Percentiles rank a stretch among this genome's conserved stretches.
These are phyloP conservation scores for Helostoma temminkii DNA, from an alignment of 2,797 vertebrate genomes.

Conservation along the genomic window DNA sequence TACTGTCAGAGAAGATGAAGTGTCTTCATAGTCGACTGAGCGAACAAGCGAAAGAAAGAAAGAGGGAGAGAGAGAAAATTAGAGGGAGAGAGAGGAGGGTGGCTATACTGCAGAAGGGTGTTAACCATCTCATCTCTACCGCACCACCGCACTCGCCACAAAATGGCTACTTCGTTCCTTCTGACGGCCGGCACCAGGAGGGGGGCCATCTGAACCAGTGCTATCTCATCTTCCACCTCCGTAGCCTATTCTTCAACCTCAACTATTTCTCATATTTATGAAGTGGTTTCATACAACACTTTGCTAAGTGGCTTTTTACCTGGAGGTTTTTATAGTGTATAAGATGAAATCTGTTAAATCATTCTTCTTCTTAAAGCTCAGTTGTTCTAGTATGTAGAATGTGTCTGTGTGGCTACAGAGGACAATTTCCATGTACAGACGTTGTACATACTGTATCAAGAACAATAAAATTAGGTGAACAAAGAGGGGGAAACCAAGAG, in stretches of 20 bases:
- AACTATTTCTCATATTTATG: constrained; percentile 77
- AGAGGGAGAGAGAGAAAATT: constrained; percentile 74
- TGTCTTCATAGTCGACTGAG: constrained; percentile 94
- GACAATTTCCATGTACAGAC: constrained; percentile 16
- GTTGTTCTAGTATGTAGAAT: constrained; percentile 61
- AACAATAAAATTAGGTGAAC: constrained; percentile 45
- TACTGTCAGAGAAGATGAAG: constrained; percentile 97
- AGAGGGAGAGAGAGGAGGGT: constrained; percentile 74
- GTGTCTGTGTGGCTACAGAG: constrained; percentile 17
- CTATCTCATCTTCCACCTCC: constrained; percentile 75
- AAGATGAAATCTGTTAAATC: constrained; percentile 55
- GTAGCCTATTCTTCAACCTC: constrained; percentile 68
- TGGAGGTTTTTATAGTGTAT: constrained; percentile 39
- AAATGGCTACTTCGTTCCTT: constrained; percentile 83
- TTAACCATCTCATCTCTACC: constrained; percentile 92
- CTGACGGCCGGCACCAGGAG: constrained; percentile 65
- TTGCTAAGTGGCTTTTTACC: constrained; percentile 60
- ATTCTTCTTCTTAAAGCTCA: constrained; percentile 23
- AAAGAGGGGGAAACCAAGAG: constrained; percentile 19
- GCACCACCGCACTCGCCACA: constrained; percentile 80
- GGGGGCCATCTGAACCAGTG: constrained; percentile 60
- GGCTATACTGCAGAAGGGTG: constrained; percentile 81
- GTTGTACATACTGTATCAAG: constrained; percentile 22
- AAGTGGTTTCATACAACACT: constrained; percentile 57
- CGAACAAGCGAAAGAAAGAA: constrained; percentile 79